Percentiles rank a stretch among this genome's conserved stretches.
These are phyloP conservation scores for Brachionus paranguensis DNA, from an alignment of 1,140 invertebrate genomes.

Conservation along the genomic window DNA sequence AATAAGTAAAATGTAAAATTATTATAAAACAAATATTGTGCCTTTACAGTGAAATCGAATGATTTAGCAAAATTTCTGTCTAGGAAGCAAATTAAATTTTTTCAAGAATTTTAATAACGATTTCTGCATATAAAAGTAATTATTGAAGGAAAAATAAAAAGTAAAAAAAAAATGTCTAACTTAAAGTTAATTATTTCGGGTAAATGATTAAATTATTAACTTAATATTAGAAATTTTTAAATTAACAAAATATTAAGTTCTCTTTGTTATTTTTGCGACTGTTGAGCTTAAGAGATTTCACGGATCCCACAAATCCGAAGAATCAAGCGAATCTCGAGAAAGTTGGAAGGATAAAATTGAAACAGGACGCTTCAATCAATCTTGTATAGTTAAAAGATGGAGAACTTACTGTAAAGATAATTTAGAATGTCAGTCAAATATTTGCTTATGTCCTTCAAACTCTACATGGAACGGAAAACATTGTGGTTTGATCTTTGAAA, in stretches of 20 bases:
- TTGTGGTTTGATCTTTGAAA: not conserved
- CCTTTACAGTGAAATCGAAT: too few relatives aligned
- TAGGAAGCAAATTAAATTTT: too few relatives aligned
- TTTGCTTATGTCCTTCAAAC: not conserved
- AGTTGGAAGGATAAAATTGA: not conserved
- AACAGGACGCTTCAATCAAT: not conserved
- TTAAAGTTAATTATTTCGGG: not conserved
- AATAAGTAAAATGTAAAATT: too few relatives aligned
- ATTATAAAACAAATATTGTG: too few relatives aligned
- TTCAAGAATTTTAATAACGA: too few relatives aligned
- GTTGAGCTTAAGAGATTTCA: not conserved
- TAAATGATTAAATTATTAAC: not conserved
- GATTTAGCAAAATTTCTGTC: too few relatives aligned
- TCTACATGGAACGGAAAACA: not conserved
- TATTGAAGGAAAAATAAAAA: not conserved
- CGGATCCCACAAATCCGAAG: not conserved
- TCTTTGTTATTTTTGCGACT: not conserved
- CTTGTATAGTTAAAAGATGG: not conserved
- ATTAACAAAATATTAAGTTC: not conserved
- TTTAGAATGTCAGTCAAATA: not conserved
- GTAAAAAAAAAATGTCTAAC: not conserved
- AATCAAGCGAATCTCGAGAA: not conserved
- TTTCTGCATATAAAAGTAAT: too few relatives aligned
- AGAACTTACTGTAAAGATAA: not conserved
- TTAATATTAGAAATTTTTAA: not conserved